These are phyloP conservation scores for Chlorospingus flavigularis DNA, from an alignment of 2,797 vertebrate genomes.

Conservation along the genomic window DNA sequence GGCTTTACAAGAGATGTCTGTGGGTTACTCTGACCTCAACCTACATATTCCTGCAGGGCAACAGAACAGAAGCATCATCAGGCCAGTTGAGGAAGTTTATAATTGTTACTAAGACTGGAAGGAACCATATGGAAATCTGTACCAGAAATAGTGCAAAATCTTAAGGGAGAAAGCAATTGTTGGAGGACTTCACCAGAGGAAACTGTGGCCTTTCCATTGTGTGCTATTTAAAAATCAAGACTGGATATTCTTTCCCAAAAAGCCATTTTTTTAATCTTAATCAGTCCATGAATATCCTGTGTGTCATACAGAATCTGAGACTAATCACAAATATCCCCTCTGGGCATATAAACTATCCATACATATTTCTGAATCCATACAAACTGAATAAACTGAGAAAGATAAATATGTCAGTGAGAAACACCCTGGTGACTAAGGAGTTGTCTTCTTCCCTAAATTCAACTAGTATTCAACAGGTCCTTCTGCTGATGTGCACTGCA, in stretches of 20 bases:
- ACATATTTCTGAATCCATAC: not conserved
- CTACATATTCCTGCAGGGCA: not conserved
- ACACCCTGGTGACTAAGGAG: not conserved
- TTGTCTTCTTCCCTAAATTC: not conserved
- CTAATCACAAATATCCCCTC: not conserved
- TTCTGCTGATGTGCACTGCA: not conserved
- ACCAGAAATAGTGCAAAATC: not conserved
- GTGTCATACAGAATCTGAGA: not conserved
- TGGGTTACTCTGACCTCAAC: not conserved
- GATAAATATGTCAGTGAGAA: not conserved
- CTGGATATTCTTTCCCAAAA: not conserved
- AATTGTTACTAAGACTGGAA: not conserved
- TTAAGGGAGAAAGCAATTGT: not conserved
- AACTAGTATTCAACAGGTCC: not conserved
- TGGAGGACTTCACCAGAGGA: not conserved
- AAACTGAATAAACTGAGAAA: not conserved
- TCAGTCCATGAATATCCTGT: not conserved
- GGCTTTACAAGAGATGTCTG: not conserved
- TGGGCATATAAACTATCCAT: not conserved
- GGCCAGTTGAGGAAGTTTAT: not conserved
- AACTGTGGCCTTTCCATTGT: not conserved
- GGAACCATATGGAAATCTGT: not conserved
- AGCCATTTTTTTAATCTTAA: not conserved
- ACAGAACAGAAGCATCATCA: not conserved
- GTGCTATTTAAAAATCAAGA: not conserved